Evolutionary conservation across 2,113 vertebrate species (phyloP).

Genomic region (Trogon surrucura): DNA sequence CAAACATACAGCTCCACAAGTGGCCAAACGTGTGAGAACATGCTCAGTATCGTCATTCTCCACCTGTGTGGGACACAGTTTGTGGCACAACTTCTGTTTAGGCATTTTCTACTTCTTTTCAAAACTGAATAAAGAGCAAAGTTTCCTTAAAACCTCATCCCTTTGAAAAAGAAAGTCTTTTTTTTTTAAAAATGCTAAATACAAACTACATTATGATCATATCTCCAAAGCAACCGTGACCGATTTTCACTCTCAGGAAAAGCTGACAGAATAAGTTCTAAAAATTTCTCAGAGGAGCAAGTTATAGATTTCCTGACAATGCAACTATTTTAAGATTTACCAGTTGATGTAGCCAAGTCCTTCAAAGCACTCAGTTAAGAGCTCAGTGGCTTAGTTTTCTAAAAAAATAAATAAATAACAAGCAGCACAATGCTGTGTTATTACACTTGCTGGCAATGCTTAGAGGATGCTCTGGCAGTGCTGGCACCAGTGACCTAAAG

Average conservation of each 20-base stretch:
- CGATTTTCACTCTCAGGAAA: background rate
- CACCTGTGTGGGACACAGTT: background rate
- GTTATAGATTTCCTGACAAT: background rate
- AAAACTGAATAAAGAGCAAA: background rate
- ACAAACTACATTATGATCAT: background rate
- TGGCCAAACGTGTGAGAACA: background rate
- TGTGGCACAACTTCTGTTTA: background rate
- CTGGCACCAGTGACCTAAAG: background rate
- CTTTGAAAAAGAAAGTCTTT: background rate
- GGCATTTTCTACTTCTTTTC: background rate
- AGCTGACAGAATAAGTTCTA: background rate
- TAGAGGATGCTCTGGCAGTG: background rate
- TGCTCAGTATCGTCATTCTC: rapidly evolving
- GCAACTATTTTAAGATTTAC: background rate
- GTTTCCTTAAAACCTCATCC: background rate
- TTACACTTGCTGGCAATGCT: background rate
- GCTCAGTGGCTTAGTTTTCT: background rate
- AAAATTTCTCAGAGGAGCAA: background rate
- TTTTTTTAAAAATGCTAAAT: background rate
- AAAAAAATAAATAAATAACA: background rate
- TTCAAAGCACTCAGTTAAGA: background rate
- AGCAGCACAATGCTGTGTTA: background rate
- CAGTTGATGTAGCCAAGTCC: background rate
- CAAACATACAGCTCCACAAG: background rate
- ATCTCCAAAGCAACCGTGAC: background rate